These are phyloP conservation scores for Tyria jacobaeae DNA, from an alignment of 2,888 invertebrate species.

Conservation along the genomic window DNA sequence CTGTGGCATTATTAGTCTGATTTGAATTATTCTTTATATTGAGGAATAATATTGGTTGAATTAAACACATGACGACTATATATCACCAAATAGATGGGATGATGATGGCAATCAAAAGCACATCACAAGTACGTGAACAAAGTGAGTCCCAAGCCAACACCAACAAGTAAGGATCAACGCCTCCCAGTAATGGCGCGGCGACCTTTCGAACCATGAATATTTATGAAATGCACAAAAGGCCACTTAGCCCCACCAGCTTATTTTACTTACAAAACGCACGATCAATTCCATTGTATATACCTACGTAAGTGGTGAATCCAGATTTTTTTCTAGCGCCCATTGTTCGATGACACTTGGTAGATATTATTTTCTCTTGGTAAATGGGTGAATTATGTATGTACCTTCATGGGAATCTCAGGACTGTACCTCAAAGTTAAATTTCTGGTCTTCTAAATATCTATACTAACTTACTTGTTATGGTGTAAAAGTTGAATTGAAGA, in stretches of 20 bases:
- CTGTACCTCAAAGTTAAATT: no score
- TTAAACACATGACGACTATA: neutral
- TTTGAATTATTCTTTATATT: no score
- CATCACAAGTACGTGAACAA: conserved; percentile 13
- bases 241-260: conserved; percentile 37
- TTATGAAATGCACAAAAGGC: conserved; percentile 45
- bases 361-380: no score
- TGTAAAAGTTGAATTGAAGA: no score
- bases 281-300: conserved; percentile 25
- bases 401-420: no score
- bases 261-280: conserved; percentile 46
- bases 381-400: no score
- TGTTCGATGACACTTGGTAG: neutral
- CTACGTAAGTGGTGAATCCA: neutral
- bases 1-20: no score
- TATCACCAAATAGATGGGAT: neutral
- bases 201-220: conserved; percentile 51
- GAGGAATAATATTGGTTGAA: no score
- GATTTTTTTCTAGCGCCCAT: neutral
- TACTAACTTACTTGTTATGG: no score
- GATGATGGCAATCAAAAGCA: conserved; percentile 16
- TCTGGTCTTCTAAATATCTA: no score
- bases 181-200: conserved; percentile 33
- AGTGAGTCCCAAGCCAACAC: conserved; percentile 18
- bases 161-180: conserved; percentile 40